Percentiles rank a stretch among this genome's conserved stretches.
Evolutionary conservation across 2,797 vertebrate genomes (phyloP).

Genomic region (Sorex maritimensis): DNA sequence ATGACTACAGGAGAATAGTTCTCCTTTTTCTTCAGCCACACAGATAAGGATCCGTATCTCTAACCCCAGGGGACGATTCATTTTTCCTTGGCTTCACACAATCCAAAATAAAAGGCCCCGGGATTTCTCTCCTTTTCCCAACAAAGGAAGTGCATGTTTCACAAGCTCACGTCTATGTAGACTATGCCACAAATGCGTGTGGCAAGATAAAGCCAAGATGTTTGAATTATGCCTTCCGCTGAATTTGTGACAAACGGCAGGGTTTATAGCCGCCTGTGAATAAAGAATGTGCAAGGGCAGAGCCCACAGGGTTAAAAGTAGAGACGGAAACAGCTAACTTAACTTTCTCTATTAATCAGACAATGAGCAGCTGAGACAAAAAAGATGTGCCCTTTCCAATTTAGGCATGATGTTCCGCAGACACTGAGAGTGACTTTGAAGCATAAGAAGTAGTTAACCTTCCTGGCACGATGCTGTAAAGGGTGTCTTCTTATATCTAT

Average conservation of each 20-base stretch:
- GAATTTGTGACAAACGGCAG: neutral
- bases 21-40: no score
- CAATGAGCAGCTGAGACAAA: slow-evolving; percentile 44
- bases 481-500: slow-evolving; percentile 69
- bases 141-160: neutral
- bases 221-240: neutral
- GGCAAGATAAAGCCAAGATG: neutral
- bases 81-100: no score
- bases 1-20: no score
- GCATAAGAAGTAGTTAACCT: slow-evolving; percentile 81
- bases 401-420: slow-evolving; percentile 70
- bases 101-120: neutral
- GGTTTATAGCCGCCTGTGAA: neutral
- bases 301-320: slow-evolving; percentile 58
- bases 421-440: slow-evolving; percentile 77
- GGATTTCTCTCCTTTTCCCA: accelerated
- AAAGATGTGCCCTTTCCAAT: slow-evolving; percentile 78
- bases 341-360: slow-evolving; percentile 68
- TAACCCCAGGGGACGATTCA: no score
- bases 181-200: neutral
- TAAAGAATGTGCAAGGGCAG: neutral
- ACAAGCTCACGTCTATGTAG: neutral
- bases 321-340: slow-evolving; percentile 28
- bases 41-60: no score
- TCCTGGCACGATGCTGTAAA: slow-evolving; percentile 68